These are phyloP conservation scores for Paracentrotus lividus DNA, from an alignment of 53 echinoderm and acorn worm species.

Conservation along the genomic window DNA sequence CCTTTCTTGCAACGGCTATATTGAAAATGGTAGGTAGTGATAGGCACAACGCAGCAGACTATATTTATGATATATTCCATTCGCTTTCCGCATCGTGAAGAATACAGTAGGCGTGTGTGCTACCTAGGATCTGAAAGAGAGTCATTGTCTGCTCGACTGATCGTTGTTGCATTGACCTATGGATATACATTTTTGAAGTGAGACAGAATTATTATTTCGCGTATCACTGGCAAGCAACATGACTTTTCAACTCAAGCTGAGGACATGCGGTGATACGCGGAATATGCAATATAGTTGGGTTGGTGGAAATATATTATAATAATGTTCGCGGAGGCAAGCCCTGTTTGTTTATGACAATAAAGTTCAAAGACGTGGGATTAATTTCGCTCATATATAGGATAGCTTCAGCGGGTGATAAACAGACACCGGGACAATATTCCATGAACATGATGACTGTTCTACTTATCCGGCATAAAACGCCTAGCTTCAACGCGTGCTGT, in stretches of 20 bases:
- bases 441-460: conserved; percentile 87
- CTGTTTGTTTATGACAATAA: conserved; percentile 17
- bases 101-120: background rate
- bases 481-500: conserved; percentile 94
- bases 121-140: background rate
- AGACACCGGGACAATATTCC: conserved; percentile 69
- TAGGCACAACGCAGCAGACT: background rate
- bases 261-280: background rate
- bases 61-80: conserved; percentile 11
- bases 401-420: background rate
- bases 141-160: background rate
- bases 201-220: background rate
- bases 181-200: background rate
- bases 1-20: background rate
- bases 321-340: background rate
- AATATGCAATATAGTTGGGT: background rate
- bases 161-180: background rate
- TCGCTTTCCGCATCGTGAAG: background rate
- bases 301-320: conserved; percentile 5
- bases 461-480: conserved; percentile 90
- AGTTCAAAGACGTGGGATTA: background rate
- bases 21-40: background rate
- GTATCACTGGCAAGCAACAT: no score
- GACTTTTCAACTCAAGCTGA: no score
- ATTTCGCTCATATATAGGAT: no score